Evolutionary conservation across 2,113 vertebrate species (phyloP).

Genomic region (Pseudolaguvia tuberculata): DNA sequence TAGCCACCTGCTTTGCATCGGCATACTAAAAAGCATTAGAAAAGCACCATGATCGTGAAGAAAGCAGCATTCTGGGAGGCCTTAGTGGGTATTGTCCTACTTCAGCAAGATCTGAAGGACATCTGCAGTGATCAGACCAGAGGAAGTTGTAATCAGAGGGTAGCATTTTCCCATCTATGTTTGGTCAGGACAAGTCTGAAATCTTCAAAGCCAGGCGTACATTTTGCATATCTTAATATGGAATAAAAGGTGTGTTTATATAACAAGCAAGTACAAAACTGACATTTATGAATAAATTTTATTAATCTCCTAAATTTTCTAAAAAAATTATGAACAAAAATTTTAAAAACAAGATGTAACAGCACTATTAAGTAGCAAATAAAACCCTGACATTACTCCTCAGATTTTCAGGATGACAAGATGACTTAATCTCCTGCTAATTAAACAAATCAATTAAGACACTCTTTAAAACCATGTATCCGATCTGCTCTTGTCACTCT

Average conservation of each 20-base stretch:
- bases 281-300: slow-evolving; percentile 22
- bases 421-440: slow-evolving; percentile 93
- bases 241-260: not conserved
- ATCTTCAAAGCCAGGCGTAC: slow-evolving; percentile 7
- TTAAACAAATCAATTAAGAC: slow-evolving; percentile 99
- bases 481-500: slow-evolving; percentile 89
- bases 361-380: slow-evolving; percentile 66
- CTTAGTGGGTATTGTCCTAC: slow-evolving; percentile 70
- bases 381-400: slow-evolving; percentile 60
- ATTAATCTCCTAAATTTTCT: slow-evolving; percentile 47
- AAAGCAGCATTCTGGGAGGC: slow-evolving; percentile 69
- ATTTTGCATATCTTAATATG: not conserved
- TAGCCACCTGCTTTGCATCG: slow-evolving; percentile 73
- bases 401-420: slow-evolving; percentile 73
- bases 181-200: slow-evolving; percentile 29
- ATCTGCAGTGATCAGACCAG: slow-evolving; percentile 71
- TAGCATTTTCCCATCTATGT: slow-evolving; percentile 28
- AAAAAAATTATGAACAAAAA: slow-evolving; percentile 43
- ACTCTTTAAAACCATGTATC: slow-evolving; percentile 90
- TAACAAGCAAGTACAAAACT: slow-evolving; percentile 33
- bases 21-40: slow-evolving; percentile 65
- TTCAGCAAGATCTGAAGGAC: slow-evolving; percentile 64
- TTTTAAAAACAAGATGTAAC: slow-evolving; percentile 66
- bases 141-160: slow-evolving; percentile 71
- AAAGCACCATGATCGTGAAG: slow-evolving; percentile 65